phyloP scores from a whole-genome alignment of 2,113 vertebrate species.

The Aldabrachelys gigantea region DNA sequence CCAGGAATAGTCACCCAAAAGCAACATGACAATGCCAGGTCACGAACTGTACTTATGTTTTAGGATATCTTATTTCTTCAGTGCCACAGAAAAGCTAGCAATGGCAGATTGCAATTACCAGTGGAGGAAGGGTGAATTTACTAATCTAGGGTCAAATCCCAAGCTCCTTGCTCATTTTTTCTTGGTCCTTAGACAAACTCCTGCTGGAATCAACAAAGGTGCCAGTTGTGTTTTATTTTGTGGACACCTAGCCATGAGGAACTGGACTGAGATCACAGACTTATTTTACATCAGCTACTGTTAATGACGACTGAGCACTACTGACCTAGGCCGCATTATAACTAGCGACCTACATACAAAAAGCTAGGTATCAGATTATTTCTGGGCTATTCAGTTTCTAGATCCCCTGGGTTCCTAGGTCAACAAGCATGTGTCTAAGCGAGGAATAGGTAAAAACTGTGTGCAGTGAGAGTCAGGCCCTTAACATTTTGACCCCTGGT shows the following conservation, averaged over 20 bases:
- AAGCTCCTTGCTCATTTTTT: background rate
- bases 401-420: conserved; percentile 50
- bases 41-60: background rate
- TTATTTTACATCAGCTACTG: conserved; percentile 1
- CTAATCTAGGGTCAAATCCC: background rate
- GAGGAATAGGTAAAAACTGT: background rate
- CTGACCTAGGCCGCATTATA: conserved; percentile 55
- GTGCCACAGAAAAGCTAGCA: background rate
- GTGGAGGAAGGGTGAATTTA: background rate
- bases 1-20: background rate
- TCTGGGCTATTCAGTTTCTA: conserved; percentile 41
- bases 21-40: background rate
- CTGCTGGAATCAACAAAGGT: background rate
- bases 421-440: conserved; percentile 27
- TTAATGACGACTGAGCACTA: conserved; percentile 8
- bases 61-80: background rate
- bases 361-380: conserved; percentile 68
- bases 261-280: background rate
- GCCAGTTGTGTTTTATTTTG: conserved; percentile 2
- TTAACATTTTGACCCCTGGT: background rate
- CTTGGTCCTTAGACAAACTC: background rate
- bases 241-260: background rate
- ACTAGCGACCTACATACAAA: conserved; percentile 56
- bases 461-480: background rate
- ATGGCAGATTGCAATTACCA: background rate